Conservation (phyloP, 2,888 invertebrate genomes). For the Euproctis similis region DNA sequence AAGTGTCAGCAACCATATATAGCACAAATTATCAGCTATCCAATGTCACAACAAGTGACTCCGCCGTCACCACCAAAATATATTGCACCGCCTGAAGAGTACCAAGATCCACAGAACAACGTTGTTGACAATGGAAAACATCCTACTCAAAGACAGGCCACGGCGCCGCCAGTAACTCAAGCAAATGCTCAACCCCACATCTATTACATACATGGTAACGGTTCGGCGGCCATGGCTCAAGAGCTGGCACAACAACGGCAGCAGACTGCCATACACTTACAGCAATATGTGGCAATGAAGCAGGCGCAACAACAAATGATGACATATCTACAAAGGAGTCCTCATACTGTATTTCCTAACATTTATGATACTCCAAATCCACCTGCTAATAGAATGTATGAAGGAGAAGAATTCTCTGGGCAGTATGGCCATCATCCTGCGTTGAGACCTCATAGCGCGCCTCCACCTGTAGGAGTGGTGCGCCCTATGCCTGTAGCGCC, state of each 20-base stretch:
- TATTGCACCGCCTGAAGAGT: conserved; percentile 67
- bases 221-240: conserved; percentile 42
- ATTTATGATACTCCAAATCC: conserved; percentile 46
- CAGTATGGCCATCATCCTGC: conserved; percentile 51
- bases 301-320: conserved; percentile 73
- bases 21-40: conserved; percentile 66
- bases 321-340: conserved; percentile 58
- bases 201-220: conserved; percentile 64
- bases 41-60: conserved; percentile 64
- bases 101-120: conserved; percentile 64
- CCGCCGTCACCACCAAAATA: conserved; percentile 64
- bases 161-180: conserved; percentile 32
- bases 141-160: conserved; percentile 34
- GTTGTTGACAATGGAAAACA: conserved; percentile 41
- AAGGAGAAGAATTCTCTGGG: conserved; percentile 50
- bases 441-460: conserved; percentile 59
- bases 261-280: conserved; percentile 66
- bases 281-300: conserved; percentile 72
- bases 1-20: conserved; percentile 65
- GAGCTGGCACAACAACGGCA: conserved; percentile 64
- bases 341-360: conserved; percentile 62
- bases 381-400: conserved; percentile 45
- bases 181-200: conserved; percentile 50
- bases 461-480: conserved; percentile 51
- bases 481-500: conserved; percentile 50